Base-by-base conservation (phyloP, 1,140 invertebrate species). In the Drepana arcuata region DNA sequence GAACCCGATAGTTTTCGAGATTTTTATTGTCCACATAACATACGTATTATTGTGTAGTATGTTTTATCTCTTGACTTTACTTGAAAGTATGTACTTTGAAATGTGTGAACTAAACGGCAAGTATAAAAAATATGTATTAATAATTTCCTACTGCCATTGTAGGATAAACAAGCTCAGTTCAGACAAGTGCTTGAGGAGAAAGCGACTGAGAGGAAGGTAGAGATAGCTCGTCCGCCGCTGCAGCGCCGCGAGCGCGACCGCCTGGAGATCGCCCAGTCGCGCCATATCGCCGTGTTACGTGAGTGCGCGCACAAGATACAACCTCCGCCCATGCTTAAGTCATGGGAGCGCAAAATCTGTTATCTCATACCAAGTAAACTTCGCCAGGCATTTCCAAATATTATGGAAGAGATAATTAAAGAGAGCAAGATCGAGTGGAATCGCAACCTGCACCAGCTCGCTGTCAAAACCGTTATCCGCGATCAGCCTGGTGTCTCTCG, bases 271-370 rank as follows among this genome's bases (percentile, higher is more conserved):
- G 62, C 70, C 7, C 72, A 84, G 42, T 60, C 65, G 5, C 53
- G 69, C 16, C 74, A 84, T 42, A 71, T 83, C 15, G 61, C 59
- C 1, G 60, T 69, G 2, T 36, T 85, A 29, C 59, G 71, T 32
- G 42, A 79, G 45, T 79, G 66, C 33, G 81, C 77, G 0, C 40
- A 69, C 3, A 65, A 80, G 29, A 59, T 83, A 21, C 44, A 73
- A 54, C 68, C 77, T 9, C 72, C 80, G 0, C 71, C 77, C 1
- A 83, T 85, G 78, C 53, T 83, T 1, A 72, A 70, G 33, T 56
- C 69, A 14, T 87, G 85, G 82, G 85, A 88, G 56, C 44, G 64
- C 12, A 80, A 68, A 47, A 87, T 88, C 18, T 59, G 63, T 23
- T 60, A 56, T 18, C 56, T 86, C 4, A 65, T 86, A 12, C 78